A percentile compares a stretch with the other conserved stretches of the same genome.
These are phyloP conservation scores for Trachelus stipa DNA, from an alignment of 2,888 invertebrate genomes.

Conservation along the genomic window DNA sequence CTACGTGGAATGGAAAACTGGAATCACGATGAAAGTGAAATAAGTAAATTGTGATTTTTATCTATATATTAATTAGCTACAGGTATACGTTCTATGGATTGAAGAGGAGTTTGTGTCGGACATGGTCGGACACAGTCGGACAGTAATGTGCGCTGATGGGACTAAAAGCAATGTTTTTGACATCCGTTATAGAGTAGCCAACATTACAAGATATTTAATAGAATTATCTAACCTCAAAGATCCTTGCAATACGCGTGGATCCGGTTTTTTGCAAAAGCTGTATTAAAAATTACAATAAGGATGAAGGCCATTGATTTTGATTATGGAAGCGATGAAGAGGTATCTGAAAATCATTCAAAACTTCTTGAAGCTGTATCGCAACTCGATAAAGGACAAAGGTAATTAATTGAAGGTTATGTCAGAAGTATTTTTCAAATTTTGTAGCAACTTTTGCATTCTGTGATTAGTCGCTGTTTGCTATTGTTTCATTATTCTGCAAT, in stretches of 20 bases:
- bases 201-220: neutral
- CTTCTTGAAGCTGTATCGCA: conserved; percentile 50
- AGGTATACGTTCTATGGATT: no score
- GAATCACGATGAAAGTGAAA: no score
- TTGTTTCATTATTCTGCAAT: conserved; percentile 3
- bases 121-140: no score
- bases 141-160: no score
- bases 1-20: no score
- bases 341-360: conserved; percentile 51
- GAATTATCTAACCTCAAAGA: conserved; percentile 13
- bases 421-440: neutral
- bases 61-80: no score
- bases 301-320: conserved; percentile 48
- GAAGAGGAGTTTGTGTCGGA: no score
- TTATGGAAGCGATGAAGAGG: conserved; percentile 46
- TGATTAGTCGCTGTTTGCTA: conserved; percentile 10
- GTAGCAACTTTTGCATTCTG: neutral
- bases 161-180: no score
- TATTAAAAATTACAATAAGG: conserved; percentile 4
- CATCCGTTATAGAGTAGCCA: no score
- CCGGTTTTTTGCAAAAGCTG: neutral
- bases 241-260: neutral
- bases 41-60: no score
- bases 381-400: conserved; percentile 56
- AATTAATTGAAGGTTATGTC: conserved; percentile 15